These are phyloP conservation scores for Pseudococcus longispinus DNA, from an alignment of 2,888 invertebrate species.

Conservation along the genomic window DNA sequence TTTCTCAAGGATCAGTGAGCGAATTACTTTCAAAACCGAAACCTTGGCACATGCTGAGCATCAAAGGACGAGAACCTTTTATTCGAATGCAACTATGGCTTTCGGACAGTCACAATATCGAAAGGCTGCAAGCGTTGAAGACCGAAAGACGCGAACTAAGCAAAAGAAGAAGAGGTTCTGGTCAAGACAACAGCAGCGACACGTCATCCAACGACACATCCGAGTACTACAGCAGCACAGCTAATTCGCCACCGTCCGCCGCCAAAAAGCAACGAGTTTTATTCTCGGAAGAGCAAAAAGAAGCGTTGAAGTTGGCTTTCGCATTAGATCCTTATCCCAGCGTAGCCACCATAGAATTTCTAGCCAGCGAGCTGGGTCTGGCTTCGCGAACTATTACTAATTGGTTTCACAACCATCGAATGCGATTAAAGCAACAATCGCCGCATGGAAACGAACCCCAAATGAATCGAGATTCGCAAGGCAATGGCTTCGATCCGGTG, in stretches of 20 bases:
- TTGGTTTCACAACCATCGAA: constrained; percentile 99
- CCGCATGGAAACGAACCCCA: constrained; percentile 65
- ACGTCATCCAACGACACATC: constrained; percentile 88
- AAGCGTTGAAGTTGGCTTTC: constrained; percentile 91
- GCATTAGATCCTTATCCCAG: constrained; percentile 97
- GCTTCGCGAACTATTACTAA: constrained; percentile 97
- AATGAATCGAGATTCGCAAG: constrained; percentile 64
- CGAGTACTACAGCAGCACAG: constrained; percentile 85
- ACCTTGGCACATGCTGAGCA: constrained; percentile 98
- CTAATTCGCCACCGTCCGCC: constrained; percentile 82
- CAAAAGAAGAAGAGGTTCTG: constrained; percentile 83
- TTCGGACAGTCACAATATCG: constrained; percentile 93
- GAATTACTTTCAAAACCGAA: constrained; percentile 97
- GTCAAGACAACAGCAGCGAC: constrained; percentile 84
- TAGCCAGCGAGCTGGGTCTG: constrained; percentile 88
- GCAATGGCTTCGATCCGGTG: constrained; percentile 83
- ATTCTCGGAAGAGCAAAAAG: constrained; percentile 98
- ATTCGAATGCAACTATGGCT: constrained; percentile 97
- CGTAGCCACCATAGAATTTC: constrained; percentile 92
- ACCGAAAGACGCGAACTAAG: constrained; percentile 91
- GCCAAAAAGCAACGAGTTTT: constrained; percentile 93
- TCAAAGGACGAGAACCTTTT: constrained; percentile 96
- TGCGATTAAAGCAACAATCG: constrained; percentile 92
- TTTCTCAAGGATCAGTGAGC: constrained; percentile 96
- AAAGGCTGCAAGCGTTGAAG: constrained; percentile 87